Conservation (phyloP, 2,888 invertebrate genomes). For the Stenichneumon culpator region DNA sequence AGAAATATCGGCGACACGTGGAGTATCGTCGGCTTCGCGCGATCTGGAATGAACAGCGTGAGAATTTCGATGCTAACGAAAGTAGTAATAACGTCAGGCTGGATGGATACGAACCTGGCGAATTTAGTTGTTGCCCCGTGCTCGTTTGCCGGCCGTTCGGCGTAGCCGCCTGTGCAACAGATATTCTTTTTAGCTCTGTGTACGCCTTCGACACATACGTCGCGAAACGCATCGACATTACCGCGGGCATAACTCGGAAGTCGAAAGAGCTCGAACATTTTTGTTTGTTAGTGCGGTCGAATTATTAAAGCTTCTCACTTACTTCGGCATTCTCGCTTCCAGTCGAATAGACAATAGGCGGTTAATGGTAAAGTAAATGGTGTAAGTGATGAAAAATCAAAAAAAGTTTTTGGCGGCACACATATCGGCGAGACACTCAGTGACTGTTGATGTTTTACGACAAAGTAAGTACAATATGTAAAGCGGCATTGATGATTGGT, state of each 20-base stretch:
- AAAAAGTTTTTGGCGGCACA: slow-evolving; percentile 25
- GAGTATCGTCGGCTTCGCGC: slow-evolving; percentile 70
- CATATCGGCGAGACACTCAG: slow-evolving; percentile 48
- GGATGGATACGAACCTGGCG: slow-evolving; percentile 47
- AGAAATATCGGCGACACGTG: slow-evolving; percentile 86
- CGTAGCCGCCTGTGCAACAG: slow-evolving; percentile 59
- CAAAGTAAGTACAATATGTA: slow-evolving; percentile 23
- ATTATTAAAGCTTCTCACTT: slow-evolving; percentile 72
- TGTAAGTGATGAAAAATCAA: slow-evolving; percentile 18
- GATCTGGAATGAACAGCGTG: slow-evolving; percentile 71
- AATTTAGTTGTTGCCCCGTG: slow-evolving; percentile 40
- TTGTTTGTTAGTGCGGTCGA: slow-evolving; percentile 69
- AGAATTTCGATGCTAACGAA: slow-evolving; percentile 1
- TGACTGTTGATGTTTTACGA: slow-evolving; percentile 36
- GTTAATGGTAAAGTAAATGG: slow-evolving; percentile 40
- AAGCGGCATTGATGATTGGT: slow-evolving; percentile 53
- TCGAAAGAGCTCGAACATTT: neutral
- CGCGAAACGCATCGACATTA: neutral
- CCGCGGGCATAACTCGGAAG: neutral
- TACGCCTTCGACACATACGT: neutral
- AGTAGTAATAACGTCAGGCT: neutral
- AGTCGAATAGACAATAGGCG: slow-evolving; percentile 55
- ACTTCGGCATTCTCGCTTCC: slow-evolving; percentile 70
- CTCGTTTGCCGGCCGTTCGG: slow-evolving; percentile 49
- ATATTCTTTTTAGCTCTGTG: slow-evolving; percentile 31